Percentiles rank a stretch among this genome's conserved stretches.
Evolutionary conservation across 2,797 vertebrate species (phyloP).

Genomic region (Leuciscus waleckii): DNA sequence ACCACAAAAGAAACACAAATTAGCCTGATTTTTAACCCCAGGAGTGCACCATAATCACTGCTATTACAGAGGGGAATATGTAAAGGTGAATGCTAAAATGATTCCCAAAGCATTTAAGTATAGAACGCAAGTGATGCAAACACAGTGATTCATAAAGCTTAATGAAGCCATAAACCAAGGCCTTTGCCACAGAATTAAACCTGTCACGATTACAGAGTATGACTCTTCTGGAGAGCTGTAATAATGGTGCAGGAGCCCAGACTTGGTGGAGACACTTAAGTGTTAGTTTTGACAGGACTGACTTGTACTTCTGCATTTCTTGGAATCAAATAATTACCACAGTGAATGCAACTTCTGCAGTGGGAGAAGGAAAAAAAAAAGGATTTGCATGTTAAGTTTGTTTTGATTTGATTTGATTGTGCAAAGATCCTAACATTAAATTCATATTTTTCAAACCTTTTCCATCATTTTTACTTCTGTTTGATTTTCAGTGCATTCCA

Average conservation of each 20-base stretch:
- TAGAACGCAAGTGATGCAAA: conserved; percentile 67
- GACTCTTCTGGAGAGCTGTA: conserved; percentile 61
- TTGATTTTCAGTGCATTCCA: background rate
- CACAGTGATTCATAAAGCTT: conserved; percentile 69
- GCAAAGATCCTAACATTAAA: conserved; percentile 11
- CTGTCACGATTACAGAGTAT: conserved; percentile 66
- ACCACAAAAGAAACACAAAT: conserved; percentile 58
- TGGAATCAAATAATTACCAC: conserved; percentile 60
- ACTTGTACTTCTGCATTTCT: conserved; percentile 62
- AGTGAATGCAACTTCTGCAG: conserved; percentile 39
- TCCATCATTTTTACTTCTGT: background rate
- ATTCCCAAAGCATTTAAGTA: conserved; percentile 69
- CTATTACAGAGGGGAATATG: conserved; percentile 55
- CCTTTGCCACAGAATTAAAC: conserved; percentile 68
- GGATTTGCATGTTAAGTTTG: conserved; percentile 25
- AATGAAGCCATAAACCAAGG: conserved; percentile 65
- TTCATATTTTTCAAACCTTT: background rate
- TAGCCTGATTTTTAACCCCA: conserved; percentile 54
- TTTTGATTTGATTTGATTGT: conserved; percentile 36
- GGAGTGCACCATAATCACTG: conserved; percentile 46
- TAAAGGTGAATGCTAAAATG: conserved; percentile 61
- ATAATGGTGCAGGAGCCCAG: conserved; percentile 66
- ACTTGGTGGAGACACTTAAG: conserved; percentile 68
- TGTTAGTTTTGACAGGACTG: conserved; percentile 61
- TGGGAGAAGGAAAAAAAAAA: background rate